Base-by-base conservation (phyloP, 2,113 vertebrate species). In the Merops nubicus region DNA sequence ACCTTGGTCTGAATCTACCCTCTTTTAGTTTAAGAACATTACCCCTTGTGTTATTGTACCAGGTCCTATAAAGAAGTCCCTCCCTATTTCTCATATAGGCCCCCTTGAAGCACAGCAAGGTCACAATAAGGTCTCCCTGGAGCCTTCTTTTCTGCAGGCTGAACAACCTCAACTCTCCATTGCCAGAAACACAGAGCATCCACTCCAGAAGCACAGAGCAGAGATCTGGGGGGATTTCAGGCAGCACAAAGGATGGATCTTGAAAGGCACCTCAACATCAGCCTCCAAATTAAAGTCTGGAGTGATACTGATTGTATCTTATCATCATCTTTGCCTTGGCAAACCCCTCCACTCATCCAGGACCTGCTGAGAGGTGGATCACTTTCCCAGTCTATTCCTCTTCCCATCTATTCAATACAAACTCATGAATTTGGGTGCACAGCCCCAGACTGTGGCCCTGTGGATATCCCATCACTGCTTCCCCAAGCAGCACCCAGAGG, bases 301-400 rank as follows among this genome's bases (percentile, higher is more conserved):
- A 40, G 14, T 15, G 50, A 64, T 29, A 33, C 33, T 40, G 57
- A 9, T 50, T 69, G 50, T 51, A 42, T 22, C 62, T 85, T 47
- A 25, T 8, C 29, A 26, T 33, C 31, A 28, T 4, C 56, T 47
- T 38, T 42, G n/a, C 50, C 69, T 76, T 45, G 42, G 9, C 23
- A 60, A 73, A 73, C 26, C 42, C 57, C 56, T 60, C 57, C 31
- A 3, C 29, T 64, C 12, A 1, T 15, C 7, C 56, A 25, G 43
- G 5, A 8, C 22, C 43, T n/a, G 29, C 48, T 70, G 26, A 1
- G 0, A 42, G 20, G 33, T 15, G 26, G 7, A 33, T 50, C 2
- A 0, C 50, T 22, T 75, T 48, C 31, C 31, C 51, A 26, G 22
- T 26, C 19, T 65, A 11, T 40, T 79, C 53, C 67, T 53, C 69